Evolutionary conservation across 2,113 vertebrate genomes (phyloP).

Genomic region (Diadophis punctatus): DNA sequence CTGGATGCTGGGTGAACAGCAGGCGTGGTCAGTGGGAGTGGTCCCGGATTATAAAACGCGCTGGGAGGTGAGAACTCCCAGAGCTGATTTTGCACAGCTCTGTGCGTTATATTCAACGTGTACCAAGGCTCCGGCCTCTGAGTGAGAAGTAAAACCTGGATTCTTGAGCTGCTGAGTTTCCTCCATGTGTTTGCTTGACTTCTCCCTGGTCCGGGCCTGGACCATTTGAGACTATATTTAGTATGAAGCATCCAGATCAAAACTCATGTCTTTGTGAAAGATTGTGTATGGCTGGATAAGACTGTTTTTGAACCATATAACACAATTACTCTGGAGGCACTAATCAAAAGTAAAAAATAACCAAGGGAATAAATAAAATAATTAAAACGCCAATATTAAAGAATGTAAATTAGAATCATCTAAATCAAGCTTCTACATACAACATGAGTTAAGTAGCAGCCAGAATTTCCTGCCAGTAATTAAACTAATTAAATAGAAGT

Average conservation of each 20-base stretch:
- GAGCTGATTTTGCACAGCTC: no score
- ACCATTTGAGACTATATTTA: not conserved
- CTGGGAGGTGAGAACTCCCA: no score
- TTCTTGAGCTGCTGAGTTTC: no score
- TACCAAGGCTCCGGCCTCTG: no score
- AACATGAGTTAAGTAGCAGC: not conserved
- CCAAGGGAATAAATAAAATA: not conserved
- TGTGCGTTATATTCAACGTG: no score
- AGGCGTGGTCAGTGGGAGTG: no score
- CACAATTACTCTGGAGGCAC: not conserved
- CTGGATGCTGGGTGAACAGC: no score
- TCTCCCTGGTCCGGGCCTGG: no score
- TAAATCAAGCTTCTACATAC: not conserved
- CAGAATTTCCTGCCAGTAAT: not conserved
- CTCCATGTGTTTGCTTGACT: no score
- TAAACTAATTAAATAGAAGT: not conserved
- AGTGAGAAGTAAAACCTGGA: no score
- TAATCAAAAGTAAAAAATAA: not conserved
- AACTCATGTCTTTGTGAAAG: not conserved
- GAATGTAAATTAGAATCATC: not conserved
- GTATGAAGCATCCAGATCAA: not conserved
- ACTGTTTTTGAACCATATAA: not conserved
- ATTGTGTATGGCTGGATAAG: not conserved
- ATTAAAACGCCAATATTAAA: not conserved
- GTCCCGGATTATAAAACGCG: no score